Evolutionary conservation across 2,888 invertebrate species (phyloP).

Genomic region (Macrosoma leucophasiata): DNA sequence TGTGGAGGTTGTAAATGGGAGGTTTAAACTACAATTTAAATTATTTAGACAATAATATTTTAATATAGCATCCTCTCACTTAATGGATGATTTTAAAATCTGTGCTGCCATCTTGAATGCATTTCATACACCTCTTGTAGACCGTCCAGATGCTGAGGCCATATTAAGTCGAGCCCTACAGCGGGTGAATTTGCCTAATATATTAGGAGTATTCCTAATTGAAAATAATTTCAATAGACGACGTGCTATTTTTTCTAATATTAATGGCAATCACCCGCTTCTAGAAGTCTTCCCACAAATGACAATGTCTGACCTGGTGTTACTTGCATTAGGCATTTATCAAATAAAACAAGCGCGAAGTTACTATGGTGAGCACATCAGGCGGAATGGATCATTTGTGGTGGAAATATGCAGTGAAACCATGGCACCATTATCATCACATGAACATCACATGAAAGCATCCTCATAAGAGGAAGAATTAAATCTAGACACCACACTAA

Average conservation of each 20-base stretch:
- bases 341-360: neutral
- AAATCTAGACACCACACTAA: too few relatives aligned
- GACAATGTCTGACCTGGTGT: neutral
- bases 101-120: conserved; percentile 18
- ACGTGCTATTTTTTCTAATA: too few relatives aligned
- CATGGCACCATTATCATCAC: too few relatives aligned
- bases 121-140: conserved; percentile 9
- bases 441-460: too few relatives aligned
- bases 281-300: neutral
- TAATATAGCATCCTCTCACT: conserved; percentile 11
- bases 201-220: too few relatives aligned
- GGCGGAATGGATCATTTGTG: neutral
- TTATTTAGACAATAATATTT: conserved; percentile 19
- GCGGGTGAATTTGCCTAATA: too few relatives aligned
- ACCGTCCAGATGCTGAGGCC: conserved; percentile 2
- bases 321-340: neutral
- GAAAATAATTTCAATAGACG: too few relatives aligned
- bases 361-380: conserved; percentile 1
- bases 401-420: conserved; percentile 1
- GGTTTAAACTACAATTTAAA: conserved; percentile 19
- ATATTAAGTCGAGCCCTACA: too few relatives aligned
- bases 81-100: conserved; percentile 18
- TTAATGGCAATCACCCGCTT: too few relatives aligned
- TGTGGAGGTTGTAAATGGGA: conserved; percentile 19
- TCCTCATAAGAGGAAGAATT: too few relatives aligned